Conservation (phyloP, 1,140 invertebrate species). For the Tenebrio molitor region DNA sequence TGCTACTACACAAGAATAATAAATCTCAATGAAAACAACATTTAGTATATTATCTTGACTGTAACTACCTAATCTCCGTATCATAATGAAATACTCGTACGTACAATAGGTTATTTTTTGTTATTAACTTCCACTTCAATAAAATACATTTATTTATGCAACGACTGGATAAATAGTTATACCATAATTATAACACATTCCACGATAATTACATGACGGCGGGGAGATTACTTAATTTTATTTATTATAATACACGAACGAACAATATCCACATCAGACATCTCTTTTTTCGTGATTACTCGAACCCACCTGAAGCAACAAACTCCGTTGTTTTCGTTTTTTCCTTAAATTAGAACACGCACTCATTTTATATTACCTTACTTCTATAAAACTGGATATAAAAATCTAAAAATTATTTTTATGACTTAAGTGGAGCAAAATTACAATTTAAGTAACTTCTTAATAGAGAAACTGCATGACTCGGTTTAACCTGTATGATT, state of each 20-base stretch:
- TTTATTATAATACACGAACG: slow-evolving; percentile 10
- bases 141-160: no score
- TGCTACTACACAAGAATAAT: not conserved
- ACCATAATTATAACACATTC: slow-evolving; percentile 18
- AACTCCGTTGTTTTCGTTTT: no score
- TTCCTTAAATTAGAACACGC: no score
- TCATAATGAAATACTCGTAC: not conserved
- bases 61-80: not conserved
- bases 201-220: slow-evolving; percentile 7
- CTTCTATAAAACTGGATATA: not conserved
- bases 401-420: not conserved
- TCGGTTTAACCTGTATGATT: slow-evolving; percentile 16
- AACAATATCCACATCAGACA: slow-evolving; percentile 17
- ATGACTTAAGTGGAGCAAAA: slow-evolving; percentile 10
- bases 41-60: not conserved
- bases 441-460: not conserved
- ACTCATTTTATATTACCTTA: no score
- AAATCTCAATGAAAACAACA: slow-evolving; percentile 37
- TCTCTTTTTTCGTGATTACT: not conserved
- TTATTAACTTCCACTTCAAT: no score
- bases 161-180: no score
- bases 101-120: no score
- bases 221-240: slow-evolving; percentile 13
- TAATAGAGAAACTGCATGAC: slow-evolving; percentile 8
- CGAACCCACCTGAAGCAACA: not conserved